Conservation (phyloP, 2,113 vertebrate species). For the Hypanus sabinus region DNA sequence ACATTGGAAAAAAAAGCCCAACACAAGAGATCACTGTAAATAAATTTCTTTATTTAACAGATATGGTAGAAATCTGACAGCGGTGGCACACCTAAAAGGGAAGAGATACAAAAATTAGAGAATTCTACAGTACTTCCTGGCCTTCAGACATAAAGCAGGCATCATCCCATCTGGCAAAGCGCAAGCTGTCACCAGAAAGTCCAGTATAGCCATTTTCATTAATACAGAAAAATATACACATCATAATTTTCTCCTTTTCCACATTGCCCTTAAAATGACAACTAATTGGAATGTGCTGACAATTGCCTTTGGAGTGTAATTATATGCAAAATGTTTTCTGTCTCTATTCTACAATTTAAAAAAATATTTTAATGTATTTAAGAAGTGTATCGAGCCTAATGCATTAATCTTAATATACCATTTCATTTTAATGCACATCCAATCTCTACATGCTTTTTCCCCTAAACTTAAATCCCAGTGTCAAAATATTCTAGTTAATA, state of each 20-base stretch:
- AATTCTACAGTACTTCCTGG: not conserved
- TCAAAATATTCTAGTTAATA: not conserved
- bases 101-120: not conserved
- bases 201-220: not conserved
- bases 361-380: no score
- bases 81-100: conserved; percentile 12
- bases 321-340: not conserved
- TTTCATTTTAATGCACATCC: not conserved
- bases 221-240: not conserved
- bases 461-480: not conserved
- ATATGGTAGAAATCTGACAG: not conserved
- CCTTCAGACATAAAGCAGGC: not conserved
- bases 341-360: not conserved
- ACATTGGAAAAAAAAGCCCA: not conserved
- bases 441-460: not conserved
- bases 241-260: not conserved
- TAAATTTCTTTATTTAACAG: conserved; percentile 33
- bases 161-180: not conserved
- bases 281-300: not conserved
- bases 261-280: not conserved
- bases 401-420: not conserved
- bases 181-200: not conserved
- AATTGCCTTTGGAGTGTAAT: not conserved
- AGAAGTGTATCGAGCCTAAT: not conserved
- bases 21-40: not conserved